Evolutionary conservation across 2,888 invertebrate species (phyloP).

Genomic region (Melangyna quadrimaculata): DNA sequence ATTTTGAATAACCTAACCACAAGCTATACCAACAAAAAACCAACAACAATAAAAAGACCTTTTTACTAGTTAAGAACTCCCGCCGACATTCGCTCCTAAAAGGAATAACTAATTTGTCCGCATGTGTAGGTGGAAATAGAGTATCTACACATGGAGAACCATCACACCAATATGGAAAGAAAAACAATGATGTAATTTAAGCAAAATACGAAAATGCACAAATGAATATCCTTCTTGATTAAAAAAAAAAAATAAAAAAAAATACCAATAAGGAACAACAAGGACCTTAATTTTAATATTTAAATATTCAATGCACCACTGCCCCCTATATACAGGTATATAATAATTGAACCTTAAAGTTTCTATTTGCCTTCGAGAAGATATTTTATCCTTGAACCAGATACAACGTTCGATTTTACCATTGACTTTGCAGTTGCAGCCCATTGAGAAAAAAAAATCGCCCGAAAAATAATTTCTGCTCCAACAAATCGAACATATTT

Average conservation of each 20-base stretch:
- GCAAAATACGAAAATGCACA: conserved; percentile 6
- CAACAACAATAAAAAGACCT: conserved; percentile 31
- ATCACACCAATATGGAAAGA: conserved; percentile 23
- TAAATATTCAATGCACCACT: conserved; percentile 28
- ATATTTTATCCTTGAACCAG: conserved; percentile 68
- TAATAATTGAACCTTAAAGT: conserved; percentile 9
- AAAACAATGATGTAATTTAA: conserved; percentile 66
- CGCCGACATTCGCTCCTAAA: conserved; percentile 21
- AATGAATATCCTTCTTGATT: conserved; percentile 5
- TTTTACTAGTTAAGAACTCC: conserved; percentile 34
- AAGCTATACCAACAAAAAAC: conserved; percentile 29
- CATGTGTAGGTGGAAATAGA: conserved; percentile 50
- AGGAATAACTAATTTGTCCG: conserved; percentile 47
- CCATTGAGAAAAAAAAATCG: conserved; percentile 37
- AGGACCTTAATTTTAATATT: neutral
- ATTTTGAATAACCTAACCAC: conserved; percentile 18
- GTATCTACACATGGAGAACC: conserved; percentile 17
- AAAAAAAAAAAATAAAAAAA: too few relatives aligned
- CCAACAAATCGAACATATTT: neutral
- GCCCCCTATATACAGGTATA: too few relatives aligned
- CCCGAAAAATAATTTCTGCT: neutral
- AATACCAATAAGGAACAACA: conserved; percentile 1
- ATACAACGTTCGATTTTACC: conserved; percentile 61
- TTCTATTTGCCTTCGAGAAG: conserved; percentile 30
- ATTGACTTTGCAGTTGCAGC: conserved; percentile 57